Evolutionary conservation across 64 coral and sea anemone species (phyloP).

Genomic region (Stichodactyla helianthus): DNA sequence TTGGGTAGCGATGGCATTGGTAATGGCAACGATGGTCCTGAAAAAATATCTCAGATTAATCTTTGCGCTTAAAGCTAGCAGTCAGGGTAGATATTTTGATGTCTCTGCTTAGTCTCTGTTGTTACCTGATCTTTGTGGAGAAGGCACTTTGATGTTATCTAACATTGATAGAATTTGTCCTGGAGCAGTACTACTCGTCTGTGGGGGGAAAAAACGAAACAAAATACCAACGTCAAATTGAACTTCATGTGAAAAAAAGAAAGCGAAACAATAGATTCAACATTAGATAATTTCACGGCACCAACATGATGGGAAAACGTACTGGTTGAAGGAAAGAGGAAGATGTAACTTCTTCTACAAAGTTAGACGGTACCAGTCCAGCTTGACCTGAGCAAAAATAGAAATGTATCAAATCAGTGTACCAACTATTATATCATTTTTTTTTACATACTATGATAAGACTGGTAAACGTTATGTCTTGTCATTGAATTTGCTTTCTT

Average conservation of each 20-base stretch:
- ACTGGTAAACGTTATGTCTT: too few species aligned
- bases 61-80: too few species aligned
- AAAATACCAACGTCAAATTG: not conserved
- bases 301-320: slow-evolving; percentile 1
- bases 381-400: slow-evolving; percentile 39
- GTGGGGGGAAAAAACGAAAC: not conserved
- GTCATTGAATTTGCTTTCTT: too few species aligned
- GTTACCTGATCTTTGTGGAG: not conserved
- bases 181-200: slow-evolving; percentile 50
- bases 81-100: not conserved
- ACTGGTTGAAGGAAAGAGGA: slow-evolving; percentile 70
- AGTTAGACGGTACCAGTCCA: slow-evolving; percentile 67
- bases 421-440: not conserved
- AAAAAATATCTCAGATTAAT: not conserved
- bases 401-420: not conserved
- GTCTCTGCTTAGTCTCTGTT: not conserved
- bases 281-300: not conserved
- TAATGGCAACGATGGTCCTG: not conserved
- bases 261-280: not conserved
- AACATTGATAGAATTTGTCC: slow-evolving; percentile 60
- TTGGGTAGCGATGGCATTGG: not conserved
- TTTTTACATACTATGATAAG: too few species aligned
- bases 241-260: not conserved
- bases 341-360: slow-evolving; percentile 62
- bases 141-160: slow-evolving; percentile 42